Conservation (phyloP, 2,888 invertebrate genomes). For the Molanna angustata region DNA sequence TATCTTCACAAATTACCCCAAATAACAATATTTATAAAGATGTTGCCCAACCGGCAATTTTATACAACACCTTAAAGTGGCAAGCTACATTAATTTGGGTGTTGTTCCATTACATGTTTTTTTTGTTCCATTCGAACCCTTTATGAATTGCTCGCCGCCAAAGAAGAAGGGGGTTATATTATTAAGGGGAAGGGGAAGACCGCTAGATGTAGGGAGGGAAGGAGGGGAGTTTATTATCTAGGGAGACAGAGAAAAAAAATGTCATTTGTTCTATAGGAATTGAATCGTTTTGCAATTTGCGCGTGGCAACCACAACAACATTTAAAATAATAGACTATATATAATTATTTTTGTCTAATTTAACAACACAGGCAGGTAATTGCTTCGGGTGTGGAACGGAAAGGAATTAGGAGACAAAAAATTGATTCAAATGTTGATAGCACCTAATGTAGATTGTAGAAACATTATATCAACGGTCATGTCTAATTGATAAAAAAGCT, state of each 20-base stretch:
- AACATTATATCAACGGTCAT: no score
- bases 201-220: neutral
- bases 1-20: slow-evolving; percentile 26
- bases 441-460: no score
- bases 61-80: slow-evolving; percentile 21
- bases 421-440: no score
- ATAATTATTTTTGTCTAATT: neutral
- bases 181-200: slow-evolving; percentile 1
- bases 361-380: no score
- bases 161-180: neutral
- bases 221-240: slow-evolving; percentile 3
- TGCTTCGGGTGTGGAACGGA: no score
- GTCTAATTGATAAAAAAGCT: no score
- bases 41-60: slow-evolving; percentile 23
- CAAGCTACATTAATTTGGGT: slow-evolving; percentile 23
- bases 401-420: no score
- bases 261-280: slow-evolving; percentile 17
- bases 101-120: slow-evolving; percentile 14
- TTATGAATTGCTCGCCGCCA: slow-evolving; percentile 16
- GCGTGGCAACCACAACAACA: slow-evolving; percentile 16
- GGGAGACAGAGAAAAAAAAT: slow-evolving; percentile 10
- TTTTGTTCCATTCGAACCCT: slow-evolving; percentile 21
- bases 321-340: slow-evolving; percentile 8
- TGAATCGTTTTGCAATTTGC: slow-evolving; percentile 25
- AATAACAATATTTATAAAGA: slow-evolving; percentile 29